A percentile compares a stretch with the other conserved stretches of the same genome.
Conservation (phyloP, 2,797 vertebrate species). For the Oryzias sinensis region DNA sequence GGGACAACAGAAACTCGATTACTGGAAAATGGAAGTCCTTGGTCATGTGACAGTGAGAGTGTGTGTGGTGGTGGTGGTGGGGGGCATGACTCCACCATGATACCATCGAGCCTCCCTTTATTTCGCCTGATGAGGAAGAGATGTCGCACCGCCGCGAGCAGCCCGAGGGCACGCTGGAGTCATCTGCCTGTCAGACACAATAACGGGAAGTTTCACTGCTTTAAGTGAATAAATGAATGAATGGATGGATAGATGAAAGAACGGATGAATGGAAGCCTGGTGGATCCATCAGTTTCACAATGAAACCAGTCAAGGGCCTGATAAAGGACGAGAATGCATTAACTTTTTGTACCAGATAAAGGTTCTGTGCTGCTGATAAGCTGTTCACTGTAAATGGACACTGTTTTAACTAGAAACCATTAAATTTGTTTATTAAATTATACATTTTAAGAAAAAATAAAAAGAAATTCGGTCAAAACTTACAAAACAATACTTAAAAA, state of each 20-base stretch:
- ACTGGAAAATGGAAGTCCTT: conserved; percentile 71
- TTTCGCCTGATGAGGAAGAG: conserved; percentile 75
- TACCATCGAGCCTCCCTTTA: conserved; percentile 77
- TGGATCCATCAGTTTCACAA: conserved; percentile 56
- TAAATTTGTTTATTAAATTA: no score
- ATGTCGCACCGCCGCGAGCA: conserved; percentile 51
- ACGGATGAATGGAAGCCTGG: conserved; percentile 45
- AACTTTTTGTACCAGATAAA: conserved; percentile 36
- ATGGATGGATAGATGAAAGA: conserved; percentile 35
- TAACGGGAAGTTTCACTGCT: conserved; percentile 58
- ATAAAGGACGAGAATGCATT: conserved; percentile 45
- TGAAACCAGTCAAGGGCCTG: conserved; percentile 30
- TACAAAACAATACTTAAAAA: no score
- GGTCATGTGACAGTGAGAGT: conserved; percentile 63
- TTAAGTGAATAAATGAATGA: conserved; percentile 26
- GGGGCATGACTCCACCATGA: conserved; percentile 60
- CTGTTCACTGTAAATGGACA: conserved; percentile 13
- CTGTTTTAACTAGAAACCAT: conserved; percentile 15
- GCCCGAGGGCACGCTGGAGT: conserved; percentile 69
- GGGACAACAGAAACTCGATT: conserved; percentile 73
- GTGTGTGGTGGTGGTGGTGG: conserved; percentile 8
- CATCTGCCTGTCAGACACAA: conserved; percentile 69
- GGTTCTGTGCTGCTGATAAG: conserved; percentile 20
- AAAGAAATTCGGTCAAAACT: no score
- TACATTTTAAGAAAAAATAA: conserved; percentile 10